Conservation (phyloP, 2,113 vertebrate genomes). For the Pseudolaguvia tuberculata region DNA sequence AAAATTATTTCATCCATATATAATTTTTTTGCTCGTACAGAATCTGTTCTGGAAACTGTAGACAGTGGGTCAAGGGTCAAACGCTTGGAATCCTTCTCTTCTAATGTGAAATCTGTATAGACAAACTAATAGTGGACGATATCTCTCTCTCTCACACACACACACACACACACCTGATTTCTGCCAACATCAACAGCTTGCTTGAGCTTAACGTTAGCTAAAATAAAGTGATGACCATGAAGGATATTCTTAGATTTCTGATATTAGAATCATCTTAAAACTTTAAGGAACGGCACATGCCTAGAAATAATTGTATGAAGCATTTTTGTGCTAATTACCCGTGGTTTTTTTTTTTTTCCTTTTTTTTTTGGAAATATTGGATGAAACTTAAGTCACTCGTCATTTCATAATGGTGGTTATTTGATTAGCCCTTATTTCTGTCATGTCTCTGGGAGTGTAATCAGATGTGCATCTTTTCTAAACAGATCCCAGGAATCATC, state of each 20-base stretch:
- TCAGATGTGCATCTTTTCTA: constrained; percentile 22
- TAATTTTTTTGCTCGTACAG: not conserved
- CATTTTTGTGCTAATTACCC: not conserved
- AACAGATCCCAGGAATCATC: constrained; percentile 49
- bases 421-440: not conserved
- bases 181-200: no score
- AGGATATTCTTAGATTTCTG: not conserved
- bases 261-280: not conserved
- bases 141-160: not conserved
- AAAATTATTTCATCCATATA: not conserved
- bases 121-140: not conserved
- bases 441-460: not conserved
- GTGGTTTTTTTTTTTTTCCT: no score
- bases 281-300: not conserved
- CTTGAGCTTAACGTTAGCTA: not conserved
- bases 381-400: not conserved
- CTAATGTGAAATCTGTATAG: not conserved
- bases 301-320: not conserved
- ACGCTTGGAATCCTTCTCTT: not conserved
- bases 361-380: not conserved
- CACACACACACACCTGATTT: not conserved
- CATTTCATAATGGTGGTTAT: not conserved
- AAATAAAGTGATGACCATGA: not conserved
- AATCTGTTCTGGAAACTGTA: not conserved
- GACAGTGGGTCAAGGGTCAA: not conserved